These are phyloP conservation scores for Tichodroma muraria DNA, from an alignment of 2,113 vertebrate genomes.

Conservation along the genomic window DNA sequence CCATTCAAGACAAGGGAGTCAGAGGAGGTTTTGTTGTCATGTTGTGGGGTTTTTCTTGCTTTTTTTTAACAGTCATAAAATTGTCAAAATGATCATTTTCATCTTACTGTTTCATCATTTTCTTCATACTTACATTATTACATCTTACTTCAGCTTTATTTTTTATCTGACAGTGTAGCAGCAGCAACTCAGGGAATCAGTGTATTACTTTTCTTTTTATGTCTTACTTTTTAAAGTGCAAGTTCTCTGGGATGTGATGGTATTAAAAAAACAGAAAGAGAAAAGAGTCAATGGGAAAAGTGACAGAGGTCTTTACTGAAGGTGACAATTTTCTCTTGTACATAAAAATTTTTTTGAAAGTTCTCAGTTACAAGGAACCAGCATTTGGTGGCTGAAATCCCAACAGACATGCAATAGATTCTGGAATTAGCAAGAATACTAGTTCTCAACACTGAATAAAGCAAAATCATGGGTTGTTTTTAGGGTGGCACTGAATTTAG, in stretches of 20 bases:
- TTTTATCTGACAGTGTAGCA: not conserved
- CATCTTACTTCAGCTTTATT: no score
- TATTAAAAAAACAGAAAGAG: not conserved
- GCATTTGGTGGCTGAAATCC: not conserved
- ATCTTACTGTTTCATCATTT: no score
- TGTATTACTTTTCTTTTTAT: not conserved
- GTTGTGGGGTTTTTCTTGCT: not conserved
- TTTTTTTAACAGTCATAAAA: not conserved
- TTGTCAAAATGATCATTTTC: not conserved
- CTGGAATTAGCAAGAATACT: not conserved
- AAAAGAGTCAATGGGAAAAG: not conserved
- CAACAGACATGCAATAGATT: not conserved
- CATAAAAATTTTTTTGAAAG: not conserved
- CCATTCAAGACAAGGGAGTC: not conserved
- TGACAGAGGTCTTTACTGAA: not conserved
- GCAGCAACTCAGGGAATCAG: not conserved
- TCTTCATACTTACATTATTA: no score
- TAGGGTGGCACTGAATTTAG: not conserved
- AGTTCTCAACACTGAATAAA: not conserved
- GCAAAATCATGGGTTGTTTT: not conserved
- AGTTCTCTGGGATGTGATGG: not conserved
- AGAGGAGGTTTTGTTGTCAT: no score
- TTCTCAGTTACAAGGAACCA: not conserved
- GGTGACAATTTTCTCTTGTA: not conserved
- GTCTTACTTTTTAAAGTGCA: not conserved